Conservation (phyloP, 2,797 vertebrate genomes). For the Pseudomugil gertrudae region DNA sequence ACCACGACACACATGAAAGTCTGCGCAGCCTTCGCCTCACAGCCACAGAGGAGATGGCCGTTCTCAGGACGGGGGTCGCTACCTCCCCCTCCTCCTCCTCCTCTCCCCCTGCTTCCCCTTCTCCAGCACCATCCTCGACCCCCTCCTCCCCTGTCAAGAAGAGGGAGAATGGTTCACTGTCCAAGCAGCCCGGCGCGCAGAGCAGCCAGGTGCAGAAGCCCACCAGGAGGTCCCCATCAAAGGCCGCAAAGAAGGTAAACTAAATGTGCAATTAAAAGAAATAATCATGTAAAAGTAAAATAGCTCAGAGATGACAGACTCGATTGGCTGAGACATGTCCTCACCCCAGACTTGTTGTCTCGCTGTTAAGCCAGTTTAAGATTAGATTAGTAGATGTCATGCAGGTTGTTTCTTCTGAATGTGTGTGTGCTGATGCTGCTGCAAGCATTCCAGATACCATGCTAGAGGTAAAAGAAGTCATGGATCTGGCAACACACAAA, state of each 20-base stretch:
- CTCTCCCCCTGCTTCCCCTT: slow-evolving; percentile 34
- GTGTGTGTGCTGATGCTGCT: slow-evolving; percentile 13
- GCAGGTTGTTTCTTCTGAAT: slow-evolving; percentile 6
- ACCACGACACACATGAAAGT: slow-evolving; percentile 90
- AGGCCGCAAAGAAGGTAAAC: slow-evolving; percentile 88
- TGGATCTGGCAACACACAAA: slow-evolving; percentile 21
- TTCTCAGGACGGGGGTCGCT: slow-evolving; percentile 54
- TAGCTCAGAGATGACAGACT: slow-evolving; percentile 37
- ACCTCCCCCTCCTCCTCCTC: slow-evolving; percentile 29
- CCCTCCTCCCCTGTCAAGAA: slow-evolving; percentile 70
- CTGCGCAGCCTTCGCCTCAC: slow-evolving; percentile 88
- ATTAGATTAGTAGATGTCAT: slow-evolving; percentile 45
- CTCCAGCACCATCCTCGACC: slow-evolving; percentile 33
- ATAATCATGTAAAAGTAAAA: neutral
- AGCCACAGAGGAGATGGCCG: slow-evolving; percentile 89
- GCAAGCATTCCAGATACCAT: slow-evolving; percentile 61
- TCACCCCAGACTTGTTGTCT: slow-evolving; percentile 44
- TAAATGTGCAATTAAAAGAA: neutral
- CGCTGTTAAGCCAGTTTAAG: slow-evolving; percentile 37
- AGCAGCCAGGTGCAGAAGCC: slow-evolving; percentile 79
- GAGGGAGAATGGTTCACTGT: slow-evolving; percentile 86
- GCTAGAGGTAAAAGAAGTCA: slow-evolving; percentile 26
- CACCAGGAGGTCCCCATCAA: slow-evolving; percentile 83
- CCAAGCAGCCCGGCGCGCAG: slow-evolving; percentile 81
- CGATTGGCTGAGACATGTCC: slow-evolving; percentile 33